Evolutionary conservation across 2,888 invertebrate species (phyloP).

Genomic region (Caenorhabditis sp.): DNA sequence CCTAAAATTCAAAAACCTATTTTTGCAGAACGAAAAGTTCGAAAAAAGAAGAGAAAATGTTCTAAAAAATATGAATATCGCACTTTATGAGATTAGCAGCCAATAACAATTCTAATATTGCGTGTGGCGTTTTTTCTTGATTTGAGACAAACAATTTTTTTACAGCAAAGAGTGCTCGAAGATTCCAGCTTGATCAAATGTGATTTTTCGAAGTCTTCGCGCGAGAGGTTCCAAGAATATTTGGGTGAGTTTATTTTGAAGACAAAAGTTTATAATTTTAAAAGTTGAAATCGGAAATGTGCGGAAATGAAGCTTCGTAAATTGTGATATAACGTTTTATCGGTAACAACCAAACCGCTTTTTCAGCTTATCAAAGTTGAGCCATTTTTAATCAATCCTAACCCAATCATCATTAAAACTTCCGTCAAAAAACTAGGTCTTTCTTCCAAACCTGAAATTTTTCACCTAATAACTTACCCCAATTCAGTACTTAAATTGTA

Average conservation of each 20-base stretch:
- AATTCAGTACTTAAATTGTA: too few relatives aligned
- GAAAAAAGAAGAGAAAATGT: neutral
- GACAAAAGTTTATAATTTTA: neutral
- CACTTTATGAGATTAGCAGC: conserved; percentile 1
- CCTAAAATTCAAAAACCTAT: neutral
- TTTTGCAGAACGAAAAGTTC: neutral
- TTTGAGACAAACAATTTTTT: neutral
- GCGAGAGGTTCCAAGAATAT: neutral
- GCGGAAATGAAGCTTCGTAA: too few relatives aligned
- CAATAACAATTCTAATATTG: neutral
- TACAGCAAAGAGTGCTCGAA: neutral
- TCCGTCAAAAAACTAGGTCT: too few relatives aligned
- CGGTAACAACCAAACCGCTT: too few relatives aligned
- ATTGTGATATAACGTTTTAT: too few relatives aligned
- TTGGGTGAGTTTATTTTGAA: conserved; percentile 2
- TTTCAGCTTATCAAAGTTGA: too few relatives aligned
- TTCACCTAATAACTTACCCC: too few relatives aligned
- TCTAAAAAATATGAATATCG: neutral
- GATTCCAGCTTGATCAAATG: too few relatives aligned
- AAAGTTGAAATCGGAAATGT: neutral
- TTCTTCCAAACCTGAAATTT: too few relatives aligned
- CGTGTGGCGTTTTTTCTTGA: neutral
- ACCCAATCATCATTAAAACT: too few relatives aligned
- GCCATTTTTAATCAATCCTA: too few relatives aligned
- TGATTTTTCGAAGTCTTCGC: too few relatives aligned